phyloP scores from a whole-genome alignment of 2,113 vertebrate species.

The Macquaria australasica region DNA sequence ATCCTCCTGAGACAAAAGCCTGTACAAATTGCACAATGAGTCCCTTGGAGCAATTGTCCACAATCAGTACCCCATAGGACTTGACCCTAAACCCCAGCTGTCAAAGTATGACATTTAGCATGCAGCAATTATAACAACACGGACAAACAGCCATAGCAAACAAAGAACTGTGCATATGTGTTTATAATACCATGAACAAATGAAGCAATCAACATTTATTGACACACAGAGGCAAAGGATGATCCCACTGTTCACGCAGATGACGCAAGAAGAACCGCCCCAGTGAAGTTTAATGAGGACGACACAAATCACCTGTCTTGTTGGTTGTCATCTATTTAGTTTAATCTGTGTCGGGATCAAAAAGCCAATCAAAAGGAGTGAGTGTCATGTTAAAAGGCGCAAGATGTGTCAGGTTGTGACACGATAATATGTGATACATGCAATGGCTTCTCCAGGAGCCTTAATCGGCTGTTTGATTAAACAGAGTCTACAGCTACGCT shows the following conservation, averaged over 20 bases:
- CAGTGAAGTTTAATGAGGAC: constrained; percentile 16
- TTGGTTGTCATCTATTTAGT: constrained; percentile 26
- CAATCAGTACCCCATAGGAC: constrained; percentile 20
- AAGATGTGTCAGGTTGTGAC: constrained; percentile 17
- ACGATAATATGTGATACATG: constrained; percentile 1
- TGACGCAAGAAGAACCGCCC: constrained; percentile 9
- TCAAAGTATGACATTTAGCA: constrained; percentile 22
- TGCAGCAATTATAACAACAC: constrained; percentile 4
- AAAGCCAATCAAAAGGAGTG: background rate
- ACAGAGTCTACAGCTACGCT: background rate
- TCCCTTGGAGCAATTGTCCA: constrained; percentile 17
- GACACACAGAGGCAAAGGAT: constrained; percentile 12
- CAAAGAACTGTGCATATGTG: background rate
- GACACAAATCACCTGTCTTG: constrained; percentile 7
- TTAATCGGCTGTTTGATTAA: constrained; percentile 18
- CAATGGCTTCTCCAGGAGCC: background rate
- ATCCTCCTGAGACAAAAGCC: constrained; percentile 16
- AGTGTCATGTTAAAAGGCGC: constrained; percentile 27
- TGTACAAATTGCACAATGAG: constrained; percentile 28
- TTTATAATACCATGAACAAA: constrained; percentile 17
- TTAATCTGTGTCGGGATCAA: constrained; percentile 24
- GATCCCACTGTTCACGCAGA: background rate
- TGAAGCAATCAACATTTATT: constrained; percentile 22
- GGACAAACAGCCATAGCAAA: background rate
- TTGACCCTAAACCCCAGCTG: constrained; percentile 1